phyloP scores from a whole-genome alignment of 2,888 invertebrate species.

The Drosophila kanekoi region DNA sequence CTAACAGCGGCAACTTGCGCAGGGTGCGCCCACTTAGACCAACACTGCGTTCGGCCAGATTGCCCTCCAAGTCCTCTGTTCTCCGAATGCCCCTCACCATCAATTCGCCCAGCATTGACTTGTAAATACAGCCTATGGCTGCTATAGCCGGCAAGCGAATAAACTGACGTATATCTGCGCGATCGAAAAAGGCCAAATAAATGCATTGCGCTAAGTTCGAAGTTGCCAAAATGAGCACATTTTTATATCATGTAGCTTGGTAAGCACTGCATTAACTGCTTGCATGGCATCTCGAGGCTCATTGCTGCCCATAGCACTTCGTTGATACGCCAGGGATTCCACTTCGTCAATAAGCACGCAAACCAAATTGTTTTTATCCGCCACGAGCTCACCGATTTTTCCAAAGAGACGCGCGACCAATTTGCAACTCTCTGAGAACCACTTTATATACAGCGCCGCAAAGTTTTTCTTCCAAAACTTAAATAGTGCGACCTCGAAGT shows the following conservation, averaged over 20 bases:
- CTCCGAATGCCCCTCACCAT: too few relatives aligned
- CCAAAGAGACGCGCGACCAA: conserved; percentile 95
- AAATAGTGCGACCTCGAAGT: too few relatives aligned
- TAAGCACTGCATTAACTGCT: conserved; percentile 98
- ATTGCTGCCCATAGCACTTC: conserved; percentile 90
- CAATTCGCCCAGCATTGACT: too few relatives aligned
- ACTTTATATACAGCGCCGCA: too few relatives aligned
- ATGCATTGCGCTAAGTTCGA: conserved; percentile 97
- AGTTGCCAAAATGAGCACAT: conserved; percentile 97
- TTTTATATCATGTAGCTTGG: conserved; percentile 96
- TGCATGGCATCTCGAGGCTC: conserved; percentile 98
- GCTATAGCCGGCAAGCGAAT: too few relatives aligned
- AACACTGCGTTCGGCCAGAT: too few relatives aligned
- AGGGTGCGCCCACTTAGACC: too few relatives aligned
- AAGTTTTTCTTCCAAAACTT: too few relatives aligned
- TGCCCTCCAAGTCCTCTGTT: too few relatives aligned
- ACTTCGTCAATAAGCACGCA: conserved; percentile 98
- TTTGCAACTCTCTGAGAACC: conserved; percentile 95
- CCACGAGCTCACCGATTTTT: conserved; percentile 92
- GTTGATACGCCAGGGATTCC: conserved; percentile 96
- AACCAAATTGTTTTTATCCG: conserved; percentile 91
- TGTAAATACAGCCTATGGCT: too few relatives aligned
- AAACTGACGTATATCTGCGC: too few relatives aligned
- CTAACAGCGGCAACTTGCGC: too few relatives aligned
- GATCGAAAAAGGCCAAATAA: conserved; percentile 97